These are phyloP conservation scores for Gadopsis bispinosus DNA, from an alignment of 2,797 vertebrate genomes.

Conservation along the genomic window DNA sequence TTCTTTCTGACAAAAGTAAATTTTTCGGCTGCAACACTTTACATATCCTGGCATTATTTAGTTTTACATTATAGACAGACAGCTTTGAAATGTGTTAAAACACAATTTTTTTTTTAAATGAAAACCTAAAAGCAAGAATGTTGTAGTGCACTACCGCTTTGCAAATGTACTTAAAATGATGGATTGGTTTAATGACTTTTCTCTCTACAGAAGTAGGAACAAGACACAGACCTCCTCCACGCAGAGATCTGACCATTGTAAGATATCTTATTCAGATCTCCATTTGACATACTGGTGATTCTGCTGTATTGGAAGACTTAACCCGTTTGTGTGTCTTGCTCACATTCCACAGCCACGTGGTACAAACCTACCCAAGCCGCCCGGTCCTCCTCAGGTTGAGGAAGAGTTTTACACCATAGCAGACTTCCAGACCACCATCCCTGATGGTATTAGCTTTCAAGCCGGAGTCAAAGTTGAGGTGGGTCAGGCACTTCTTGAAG, in stretches of 20 bases:
- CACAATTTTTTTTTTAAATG: no score
- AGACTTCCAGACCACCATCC: constrained; percentile 98
- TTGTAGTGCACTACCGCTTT: background rate
- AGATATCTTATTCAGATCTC: constrained; percentile 66
- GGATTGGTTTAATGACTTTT: constrained; percentile 1
- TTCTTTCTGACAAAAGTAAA: constrained; percentile 82
- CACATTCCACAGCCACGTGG: constrained; percentile 89
- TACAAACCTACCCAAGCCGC: constrained; percentile 94
- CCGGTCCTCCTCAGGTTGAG: constrained; percentile 94
- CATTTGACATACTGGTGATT: background rate
- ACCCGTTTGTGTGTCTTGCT: background rate
- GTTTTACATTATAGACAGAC: no score
- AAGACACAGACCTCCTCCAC: constrained; percentile 96
- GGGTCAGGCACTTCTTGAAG: constrained; percentile 42
- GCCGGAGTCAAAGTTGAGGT: constrained; percentile 98
- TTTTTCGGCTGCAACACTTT: background rate
- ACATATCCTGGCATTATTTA: no score
- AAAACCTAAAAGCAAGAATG: background rate
- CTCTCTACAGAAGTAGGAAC: constrained; percentile 87
- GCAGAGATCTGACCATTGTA: constrained; percentile 97
- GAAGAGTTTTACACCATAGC: constrained; percentile 99
- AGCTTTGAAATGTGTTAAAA: no score
- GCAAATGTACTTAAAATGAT: background rate
- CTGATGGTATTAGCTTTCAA: constrained; percentile 98
- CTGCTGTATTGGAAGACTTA: background rate